Conservation (phyloP, 2,113 vertebrate genomes). For the Oenanthe melanoleuca region DNA sequence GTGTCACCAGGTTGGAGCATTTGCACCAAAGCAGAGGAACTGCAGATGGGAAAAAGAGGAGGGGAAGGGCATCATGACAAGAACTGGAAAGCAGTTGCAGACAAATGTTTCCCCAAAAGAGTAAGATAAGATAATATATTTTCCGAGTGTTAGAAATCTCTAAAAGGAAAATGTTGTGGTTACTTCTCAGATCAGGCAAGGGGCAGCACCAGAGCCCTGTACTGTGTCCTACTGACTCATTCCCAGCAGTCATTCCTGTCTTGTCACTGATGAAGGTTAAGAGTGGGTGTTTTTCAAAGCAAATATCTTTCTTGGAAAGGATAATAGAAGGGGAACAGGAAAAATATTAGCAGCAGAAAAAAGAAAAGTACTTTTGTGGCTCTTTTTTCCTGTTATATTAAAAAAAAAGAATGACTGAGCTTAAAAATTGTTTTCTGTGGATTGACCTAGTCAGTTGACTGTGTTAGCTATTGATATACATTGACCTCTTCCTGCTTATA, state of each 20-base stretch:
- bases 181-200: neutral
- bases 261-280: neutral
- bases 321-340: neutral
- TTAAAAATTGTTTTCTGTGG: neutral
- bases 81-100: neutral
- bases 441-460: neutral
- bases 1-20: neutral
- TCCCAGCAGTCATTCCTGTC: neutral
- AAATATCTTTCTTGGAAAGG: neutral
- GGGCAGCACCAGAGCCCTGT: neutral
- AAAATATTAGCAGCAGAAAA: neutral
- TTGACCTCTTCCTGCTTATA: neutral
- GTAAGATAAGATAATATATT: slow-evolving; percentile 44
- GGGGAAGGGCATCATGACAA: neutral
- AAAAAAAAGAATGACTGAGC: neutral
- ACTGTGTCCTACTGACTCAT: neutral
- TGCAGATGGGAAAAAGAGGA: slow-evolving; percentile 30
- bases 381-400: neutral
- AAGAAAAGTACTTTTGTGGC: neutral
- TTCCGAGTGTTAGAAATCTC: neutral
- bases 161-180: neutral
- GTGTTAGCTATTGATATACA: neutral
- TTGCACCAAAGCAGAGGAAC: neutral
- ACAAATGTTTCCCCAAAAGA: neutral
- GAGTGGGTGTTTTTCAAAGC: neutral